These are phyloP conservation scores for Oasisia sp. DNA, from an alignment of 2,888 invertebrate genomes.

Conservation along the genomic window DNA sequence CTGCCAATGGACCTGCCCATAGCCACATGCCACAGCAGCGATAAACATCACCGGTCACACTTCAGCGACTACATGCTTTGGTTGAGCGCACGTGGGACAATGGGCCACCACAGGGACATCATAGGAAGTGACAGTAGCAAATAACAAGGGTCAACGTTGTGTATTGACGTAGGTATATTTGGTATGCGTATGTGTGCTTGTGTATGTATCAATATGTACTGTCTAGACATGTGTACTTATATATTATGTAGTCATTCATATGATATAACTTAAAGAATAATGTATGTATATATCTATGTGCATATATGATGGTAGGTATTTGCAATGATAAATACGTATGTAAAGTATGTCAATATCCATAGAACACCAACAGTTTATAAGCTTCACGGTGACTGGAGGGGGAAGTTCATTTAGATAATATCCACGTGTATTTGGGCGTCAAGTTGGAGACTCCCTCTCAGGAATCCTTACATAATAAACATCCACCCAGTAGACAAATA, in stretches of 20 bases:
- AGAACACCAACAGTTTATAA: too few species aligned
- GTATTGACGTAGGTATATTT: too few species aligned
- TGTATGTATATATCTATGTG: constrained; percentile 7
- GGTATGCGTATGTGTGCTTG: not conserved
- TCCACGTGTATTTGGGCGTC: not conserved
- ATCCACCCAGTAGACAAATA: too few species aligned
- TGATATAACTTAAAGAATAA: not conserved
- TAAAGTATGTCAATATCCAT: too few species aligned
- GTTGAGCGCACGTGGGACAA: constrained; percentile 10
- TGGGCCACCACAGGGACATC: not conserved
- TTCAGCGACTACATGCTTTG: not conserved
- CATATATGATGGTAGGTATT: not conserved
- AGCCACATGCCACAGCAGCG: not conserved
- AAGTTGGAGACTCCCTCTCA: too few species aligned
- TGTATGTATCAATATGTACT: not conserved
- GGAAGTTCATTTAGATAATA: not conserved
- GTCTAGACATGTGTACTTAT: not conserved
- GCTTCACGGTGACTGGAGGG: not conserved
- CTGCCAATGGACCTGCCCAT: not conserved
- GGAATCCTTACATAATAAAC: too few species aligned
- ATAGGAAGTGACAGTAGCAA: not conserved
- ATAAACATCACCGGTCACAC: not conserved
- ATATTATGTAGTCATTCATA: not conserved
- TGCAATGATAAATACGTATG: not conserved
- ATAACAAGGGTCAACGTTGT: not conserved